phyloP scores from a whole-genome alignment of 1,140 invertebrate species.

The Neodiprion virginianus region DNA sequence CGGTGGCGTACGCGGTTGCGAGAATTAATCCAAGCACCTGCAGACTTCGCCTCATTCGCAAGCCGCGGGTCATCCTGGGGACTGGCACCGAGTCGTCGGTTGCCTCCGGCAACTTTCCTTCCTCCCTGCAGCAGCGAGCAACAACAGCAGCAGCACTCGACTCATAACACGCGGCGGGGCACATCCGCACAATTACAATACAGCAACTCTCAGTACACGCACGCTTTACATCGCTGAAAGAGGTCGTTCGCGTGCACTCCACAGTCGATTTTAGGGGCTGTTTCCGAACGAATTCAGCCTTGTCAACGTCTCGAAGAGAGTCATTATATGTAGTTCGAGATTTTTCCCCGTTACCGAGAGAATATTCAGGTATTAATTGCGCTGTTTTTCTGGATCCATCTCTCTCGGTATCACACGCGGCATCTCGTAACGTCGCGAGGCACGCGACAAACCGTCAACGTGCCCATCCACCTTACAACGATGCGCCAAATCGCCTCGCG shows the following conservation, averaged over 20 bases:
- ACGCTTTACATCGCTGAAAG: conserved; percentile 9
- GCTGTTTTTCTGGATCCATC: not conserved
- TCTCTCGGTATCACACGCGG: not conserved
- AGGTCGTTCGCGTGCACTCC: not conserved
- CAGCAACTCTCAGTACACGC: conserved; percentile 25
- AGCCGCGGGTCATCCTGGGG: conserved; percentile 52
- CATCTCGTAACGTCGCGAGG: not conserved
- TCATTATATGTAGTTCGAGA: no score
- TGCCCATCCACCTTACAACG: no score
- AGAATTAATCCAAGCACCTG: conserved; percentile 54
- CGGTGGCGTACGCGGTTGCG: conserved; percentile 66
- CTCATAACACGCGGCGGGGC: conserved; percentile 22
- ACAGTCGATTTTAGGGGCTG: no score
- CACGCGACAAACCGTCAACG: not conserved
- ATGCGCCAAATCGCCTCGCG: no score
- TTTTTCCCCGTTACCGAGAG: not conserved
- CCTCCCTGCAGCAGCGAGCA: conserved; percentile 1
- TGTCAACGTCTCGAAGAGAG: no score
- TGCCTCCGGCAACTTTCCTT: conserved; percentile 26
- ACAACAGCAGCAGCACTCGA: conserved; percentile 20
- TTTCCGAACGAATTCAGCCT: no score
- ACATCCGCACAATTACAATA: conserved; percentile 28
- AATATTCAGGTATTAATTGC: not conserved
- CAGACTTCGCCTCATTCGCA: conserved; percentile 54
- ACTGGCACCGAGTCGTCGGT: not conserved